Evolutionary conservation across 2,797 vertebrate genomes (phyloP).

Genomic region (Xenentodon cancila): DNA sequence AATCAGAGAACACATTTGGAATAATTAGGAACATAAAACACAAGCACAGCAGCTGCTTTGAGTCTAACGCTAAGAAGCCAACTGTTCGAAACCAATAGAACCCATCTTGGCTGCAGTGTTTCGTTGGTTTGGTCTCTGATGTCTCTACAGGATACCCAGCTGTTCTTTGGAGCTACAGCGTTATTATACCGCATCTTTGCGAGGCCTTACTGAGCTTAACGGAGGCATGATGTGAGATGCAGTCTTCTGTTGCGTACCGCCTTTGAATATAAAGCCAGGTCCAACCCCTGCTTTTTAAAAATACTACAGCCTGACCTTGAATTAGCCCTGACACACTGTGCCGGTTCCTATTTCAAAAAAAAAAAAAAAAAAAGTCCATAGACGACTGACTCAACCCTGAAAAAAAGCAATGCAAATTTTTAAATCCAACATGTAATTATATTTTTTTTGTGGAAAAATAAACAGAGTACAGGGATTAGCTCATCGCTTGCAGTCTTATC

Average conservation of each 20-base stretch:
- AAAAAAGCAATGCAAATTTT: conserved; percentile 39
- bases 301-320: conserved; percentile 69
- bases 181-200: conserved; percentile 59
- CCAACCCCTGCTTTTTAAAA: conserved; percentile 64
- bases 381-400: conserved; percentile 49
- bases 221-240: conserved; percentile 51
- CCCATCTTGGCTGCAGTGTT: conserved; percentile 29
- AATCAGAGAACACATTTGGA: conserved; percentile 59
- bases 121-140: conserved; percentile 34
- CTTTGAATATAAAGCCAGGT: conserved; percentile 67
- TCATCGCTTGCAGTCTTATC: conserved; percentile 34
- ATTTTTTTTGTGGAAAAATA: conserved; percentile 65
- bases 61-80: conserved; percentile 42
- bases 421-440: conserved; percentile 67
- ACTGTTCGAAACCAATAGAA: conserved; percentile 46
- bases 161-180: conserved; percentile 52
- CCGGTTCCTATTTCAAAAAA: conserved; percentile 40
- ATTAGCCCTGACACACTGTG: conserved; percentile 64
- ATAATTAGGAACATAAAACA: conserved; percentile 59
- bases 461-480: conserved; percentile 52
- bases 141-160: conserved; percentile 53
- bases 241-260: conserved; percentile 37
- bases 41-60: conserved; percentile 53
- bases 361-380: conserved; percentile 17
- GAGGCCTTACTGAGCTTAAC: conserved; percentile 44